phyloP scores from a whole-genome alignment of 2,888 invertebrate species.

The Himalopsyche anomala region DNA sequence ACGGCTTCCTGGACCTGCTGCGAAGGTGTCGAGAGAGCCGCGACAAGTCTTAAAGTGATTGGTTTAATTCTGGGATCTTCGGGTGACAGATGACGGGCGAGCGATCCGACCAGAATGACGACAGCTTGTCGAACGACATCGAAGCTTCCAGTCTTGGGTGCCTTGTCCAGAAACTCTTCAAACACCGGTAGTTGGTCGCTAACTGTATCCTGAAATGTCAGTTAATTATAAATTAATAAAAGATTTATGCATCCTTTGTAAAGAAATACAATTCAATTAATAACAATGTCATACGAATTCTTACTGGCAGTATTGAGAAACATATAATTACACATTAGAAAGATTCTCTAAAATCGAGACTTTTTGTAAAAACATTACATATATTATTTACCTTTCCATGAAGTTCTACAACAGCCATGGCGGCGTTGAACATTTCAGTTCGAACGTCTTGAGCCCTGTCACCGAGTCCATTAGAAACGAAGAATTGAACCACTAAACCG shows the following conservation, averaged over 20 bases:
- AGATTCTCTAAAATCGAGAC: too few relatives aligned
- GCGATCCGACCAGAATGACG: slow-evolving; percentile 96
- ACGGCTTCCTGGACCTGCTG: slow-evolving; percentile 99
- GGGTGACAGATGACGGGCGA: slow-evolving; percentile 96
- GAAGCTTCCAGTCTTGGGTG: slow-evolving; percentile 91
- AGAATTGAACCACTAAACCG: slow-evolving; percentile 84
- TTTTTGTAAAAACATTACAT: too few relatives aligned
- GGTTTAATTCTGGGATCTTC: slow-evolving; percentile 93
- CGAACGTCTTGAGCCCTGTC: slow-evolving; percentile 90
- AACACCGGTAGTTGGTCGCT: slow-evolving; percentile 91
- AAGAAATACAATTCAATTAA: too few relatives aligned
- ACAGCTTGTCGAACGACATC: slow-evolving; percentile 97
- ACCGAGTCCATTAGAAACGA: slow-evolving; percentile 90
- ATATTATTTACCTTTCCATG: slow-evolving; percentile 87
- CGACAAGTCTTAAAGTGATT: slow-evolving; percentile 93
- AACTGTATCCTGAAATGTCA: slow-evolving; percentile 77
- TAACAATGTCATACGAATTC: too few relatives aligned
- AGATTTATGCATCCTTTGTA: neutral
- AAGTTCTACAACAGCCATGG: slow-evolving; percentile 92
- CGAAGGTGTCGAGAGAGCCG: slow-evolving; percentile 96
- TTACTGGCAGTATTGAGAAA: too few relatives aligned
- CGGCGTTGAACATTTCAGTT: slow-evolving; percentile 94
- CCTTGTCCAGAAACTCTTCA: slow-evolving; percentile 94
- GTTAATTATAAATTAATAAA: neutral
- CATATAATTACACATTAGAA: too few relatives aligned